These are phyloP conservation scores for Antechinus flavipes DNA, from an alignment of 2,113 vertebrate genomes.

Conservation along the genomic window DNA sequence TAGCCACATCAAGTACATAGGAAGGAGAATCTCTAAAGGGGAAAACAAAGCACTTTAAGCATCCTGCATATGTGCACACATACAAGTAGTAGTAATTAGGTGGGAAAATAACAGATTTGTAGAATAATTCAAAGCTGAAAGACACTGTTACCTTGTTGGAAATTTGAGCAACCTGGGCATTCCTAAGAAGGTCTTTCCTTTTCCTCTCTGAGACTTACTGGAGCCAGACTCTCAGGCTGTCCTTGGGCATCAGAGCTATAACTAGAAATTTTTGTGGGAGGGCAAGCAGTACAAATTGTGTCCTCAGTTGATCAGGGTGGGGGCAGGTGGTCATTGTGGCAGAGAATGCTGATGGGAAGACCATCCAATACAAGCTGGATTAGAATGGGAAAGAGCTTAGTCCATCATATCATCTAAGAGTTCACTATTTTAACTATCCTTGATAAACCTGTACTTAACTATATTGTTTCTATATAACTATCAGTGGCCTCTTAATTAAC, in stretches of 20 bases:
- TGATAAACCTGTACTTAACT: not conserved
- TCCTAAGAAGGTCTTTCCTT: not conserved
- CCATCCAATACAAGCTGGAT: not conserved
- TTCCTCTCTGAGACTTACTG: not conserved
- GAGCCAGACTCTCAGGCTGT: not conserved
- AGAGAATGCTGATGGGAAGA: not conserved
- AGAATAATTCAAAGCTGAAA: not conserved
- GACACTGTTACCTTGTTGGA: not conserved
- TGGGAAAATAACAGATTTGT: accelerated
- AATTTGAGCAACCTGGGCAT: not conserved
- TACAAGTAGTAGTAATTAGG: accelerated
- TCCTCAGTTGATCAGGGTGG: not conserved
- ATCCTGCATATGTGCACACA: accelerated
- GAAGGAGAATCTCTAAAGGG: not conserved
- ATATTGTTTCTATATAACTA: not conserved
- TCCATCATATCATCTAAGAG: not conserved
- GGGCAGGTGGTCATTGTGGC: not conserved
- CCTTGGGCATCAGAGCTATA: not conserved
- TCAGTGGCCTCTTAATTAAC: not conserved
- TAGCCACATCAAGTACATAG: not conserved
- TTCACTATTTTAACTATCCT: not conserved
- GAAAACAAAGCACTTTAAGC: not conserved
- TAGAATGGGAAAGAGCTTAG: not conserved
- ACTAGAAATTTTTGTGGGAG: not conserved
- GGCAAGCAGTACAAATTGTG: not conserved